Evolutionary conservation across 2,113 vertebrate genomes (phyloP), one percentile per base, ranked within the genome.

Genomic region (Verasper variegatus): DNA sequence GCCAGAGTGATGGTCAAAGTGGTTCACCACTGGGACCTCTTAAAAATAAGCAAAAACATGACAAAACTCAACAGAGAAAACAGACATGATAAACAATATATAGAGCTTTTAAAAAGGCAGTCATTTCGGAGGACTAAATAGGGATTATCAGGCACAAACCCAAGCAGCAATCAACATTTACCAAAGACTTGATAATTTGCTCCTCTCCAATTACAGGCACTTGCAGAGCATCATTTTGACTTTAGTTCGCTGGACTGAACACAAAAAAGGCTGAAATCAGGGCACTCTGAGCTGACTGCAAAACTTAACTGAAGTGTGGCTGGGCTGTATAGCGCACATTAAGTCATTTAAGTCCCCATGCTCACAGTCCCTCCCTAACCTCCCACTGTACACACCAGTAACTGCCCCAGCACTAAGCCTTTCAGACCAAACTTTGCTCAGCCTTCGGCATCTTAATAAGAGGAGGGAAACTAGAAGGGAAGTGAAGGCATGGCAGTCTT

Each of bases 401-500:
- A 73, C 78, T 26, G 14, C 82, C 79, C 72, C 69, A 81, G 82
- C 64, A 80, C 57, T 74, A 69, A 81, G 76, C 80, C 78, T 91
- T 93, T 92, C 86, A 86, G 81, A 88, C 74, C 81, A 73, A 86
- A 88, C 66, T 60, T 64, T 68, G 68, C 81, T 78, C 86, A 86
- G 83, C 85, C 68, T 87, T 87, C 72, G 88, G 85, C 84, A 92
- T 88, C 88, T 88, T 94, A 93, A 92, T 90, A 83, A 83, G 87
- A 86, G 88, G 84, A 84, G 89, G 84, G 79, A 90, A 92, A 87
- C 83, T 75, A 85, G 78, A 85, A 87, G 74, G 86, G 90, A 93
- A 92, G 88, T 87, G 78, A 82, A 91, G 83, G 86, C 89, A 93
- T 87, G 81, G 87, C 86, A 89, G 85, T 89, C 84, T 90, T 94